Percentiles rank a stretch among this genome's conserved stretches.
These are phyloP conservation scores for Ephydatia muelleri DNA, from an alignment of 37 sponge, comb jelly and placozoan genomes.

Conservation along the genomic window DNA sequence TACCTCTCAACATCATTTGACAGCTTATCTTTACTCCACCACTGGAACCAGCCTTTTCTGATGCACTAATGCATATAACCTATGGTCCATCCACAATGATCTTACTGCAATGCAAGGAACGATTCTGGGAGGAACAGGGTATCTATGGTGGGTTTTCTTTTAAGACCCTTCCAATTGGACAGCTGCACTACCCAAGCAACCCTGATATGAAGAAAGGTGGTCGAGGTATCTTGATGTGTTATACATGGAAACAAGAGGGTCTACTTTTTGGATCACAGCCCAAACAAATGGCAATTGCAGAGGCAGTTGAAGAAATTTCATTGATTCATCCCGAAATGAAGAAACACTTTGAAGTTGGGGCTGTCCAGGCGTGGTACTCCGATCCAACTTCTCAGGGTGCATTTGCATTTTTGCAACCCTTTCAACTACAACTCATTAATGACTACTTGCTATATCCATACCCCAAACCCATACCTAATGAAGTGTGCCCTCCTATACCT, in stretches of 20 bases:
- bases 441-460: conserved; percentile 22
- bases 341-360: conserved; percentile 35
- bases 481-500: neutral
- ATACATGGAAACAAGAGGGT: conserved; percentile 70
- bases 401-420: conserved; percentile 38
- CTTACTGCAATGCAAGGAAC: conserved; percentile 29
- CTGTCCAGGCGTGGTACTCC: conserved; percentile 51
- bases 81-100: conserved; percentile 51
- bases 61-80: conserved; percentile 19
- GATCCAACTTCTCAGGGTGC: conserved; percentile 51
- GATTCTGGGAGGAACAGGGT: conserved; percentile 39
- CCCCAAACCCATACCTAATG: neutral
- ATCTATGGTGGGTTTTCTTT: conserved; percentile 38
- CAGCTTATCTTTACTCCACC: conserved; percentile 24
- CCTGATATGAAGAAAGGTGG: conserved; percentile 9
- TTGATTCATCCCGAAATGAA: conserved; percentile 56
- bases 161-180: conserved; percentile 34
- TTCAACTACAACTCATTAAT: conserved; percentile 1
- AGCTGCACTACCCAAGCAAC: neutral
- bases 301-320: conserved; percentile 42
- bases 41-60: neutral
- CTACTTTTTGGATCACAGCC: conserved; percentile 48
- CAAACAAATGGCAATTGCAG: conserved; percentile 20
- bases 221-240: conserved; percentile 44
- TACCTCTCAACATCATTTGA: conserved; percentile 37